phyloP scores from a whole-genome alignment of 2,888 invertebrate species.

The Netelia melanura region DNA sequence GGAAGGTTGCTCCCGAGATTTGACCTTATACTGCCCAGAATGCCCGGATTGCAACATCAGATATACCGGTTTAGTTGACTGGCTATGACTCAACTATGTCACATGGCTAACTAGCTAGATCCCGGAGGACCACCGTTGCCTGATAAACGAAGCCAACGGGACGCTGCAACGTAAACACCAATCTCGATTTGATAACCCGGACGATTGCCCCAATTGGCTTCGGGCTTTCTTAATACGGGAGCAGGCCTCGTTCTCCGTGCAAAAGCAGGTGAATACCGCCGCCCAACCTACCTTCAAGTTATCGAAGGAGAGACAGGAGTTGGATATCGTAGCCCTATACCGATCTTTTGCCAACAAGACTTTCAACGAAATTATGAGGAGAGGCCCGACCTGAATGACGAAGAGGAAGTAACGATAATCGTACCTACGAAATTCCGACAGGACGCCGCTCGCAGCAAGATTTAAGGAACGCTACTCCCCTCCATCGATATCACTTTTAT shows the following conservation, averaged over 20 bases:
- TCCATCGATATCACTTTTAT: no score
- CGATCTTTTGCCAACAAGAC: not conserved
- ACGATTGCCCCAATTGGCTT: slow-evolving; percentile 22
- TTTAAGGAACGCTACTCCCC: no score
- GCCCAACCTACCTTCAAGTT: not conserved
- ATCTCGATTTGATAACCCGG: not conserved
- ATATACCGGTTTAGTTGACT: slow-evolving; percentile 24
- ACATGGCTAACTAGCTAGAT: slow-evolving; percentile 8
- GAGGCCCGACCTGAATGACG: slow-evolving; percentile 11
- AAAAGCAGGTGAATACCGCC: not conserved
- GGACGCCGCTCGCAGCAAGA: no score
- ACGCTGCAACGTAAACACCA: not conserved
- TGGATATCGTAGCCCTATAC: slow-evolving; percentile 1
- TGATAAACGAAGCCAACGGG: not conserved
- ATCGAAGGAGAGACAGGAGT: slow-evolving; percentile 5
- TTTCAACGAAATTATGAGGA: slow-evolving; percentile 33
- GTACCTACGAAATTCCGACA: slow-evolving; percentile 10
- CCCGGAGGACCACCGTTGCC: not conserved
- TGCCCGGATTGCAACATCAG: slow-evolving; percentile 32
- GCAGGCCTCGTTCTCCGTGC: slow-evolving; percentile 6
- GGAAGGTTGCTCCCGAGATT: slow-evolving; percentile 10
- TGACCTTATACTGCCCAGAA: not conserved
- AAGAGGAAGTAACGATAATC: slow-evolving; percentile 1
- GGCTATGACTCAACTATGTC: slow-evolving; percentile 29
- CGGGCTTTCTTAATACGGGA: slow-evolving; percentile 42